phyloP scores from a whole-genome alignment of 1,140 invertebrate genomes.

The Myzus persicae region DNA sequence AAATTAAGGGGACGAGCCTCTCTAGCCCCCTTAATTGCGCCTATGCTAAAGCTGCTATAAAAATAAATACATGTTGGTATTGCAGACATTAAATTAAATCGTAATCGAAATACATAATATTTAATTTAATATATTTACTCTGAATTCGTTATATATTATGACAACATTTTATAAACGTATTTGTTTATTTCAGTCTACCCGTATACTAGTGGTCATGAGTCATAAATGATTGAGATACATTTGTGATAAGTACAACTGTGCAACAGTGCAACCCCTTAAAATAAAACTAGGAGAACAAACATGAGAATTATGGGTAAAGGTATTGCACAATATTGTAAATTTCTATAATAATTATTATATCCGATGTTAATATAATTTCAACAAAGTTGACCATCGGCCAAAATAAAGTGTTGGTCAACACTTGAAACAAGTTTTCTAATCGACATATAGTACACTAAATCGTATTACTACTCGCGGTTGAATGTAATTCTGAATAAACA shows the following conservation, averaged over 20 bases:
- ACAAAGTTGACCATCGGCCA: background rate
- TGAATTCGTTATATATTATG: background rate
- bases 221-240: background rate
- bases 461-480: background rate
- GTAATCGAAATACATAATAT: background rate
- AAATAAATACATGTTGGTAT: background rate
- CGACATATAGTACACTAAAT: background rate
- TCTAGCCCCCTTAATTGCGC: too few relatives aligned
- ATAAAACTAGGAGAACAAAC: background rate
- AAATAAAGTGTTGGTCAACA: background rate
- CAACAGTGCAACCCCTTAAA: background rate
- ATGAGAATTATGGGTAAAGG: background rate
- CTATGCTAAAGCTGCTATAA: background rate
- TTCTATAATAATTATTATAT: background rate
- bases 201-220: background rate
- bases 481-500: background rate
- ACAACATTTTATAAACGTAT: background rate
- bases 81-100: background rate
- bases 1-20: too few relatives aligned
- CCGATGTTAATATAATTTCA: background rate
- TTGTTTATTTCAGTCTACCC: background rate
- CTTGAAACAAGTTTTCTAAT: background rate
- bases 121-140: background rate
- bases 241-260: background rate
- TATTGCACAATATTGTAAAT: background rate